These are phyloP conservation scores for Calliopum simillimum DNA, from an alignment of 2,888 invertebrate species.

Conservation along the genomic window DNA sequence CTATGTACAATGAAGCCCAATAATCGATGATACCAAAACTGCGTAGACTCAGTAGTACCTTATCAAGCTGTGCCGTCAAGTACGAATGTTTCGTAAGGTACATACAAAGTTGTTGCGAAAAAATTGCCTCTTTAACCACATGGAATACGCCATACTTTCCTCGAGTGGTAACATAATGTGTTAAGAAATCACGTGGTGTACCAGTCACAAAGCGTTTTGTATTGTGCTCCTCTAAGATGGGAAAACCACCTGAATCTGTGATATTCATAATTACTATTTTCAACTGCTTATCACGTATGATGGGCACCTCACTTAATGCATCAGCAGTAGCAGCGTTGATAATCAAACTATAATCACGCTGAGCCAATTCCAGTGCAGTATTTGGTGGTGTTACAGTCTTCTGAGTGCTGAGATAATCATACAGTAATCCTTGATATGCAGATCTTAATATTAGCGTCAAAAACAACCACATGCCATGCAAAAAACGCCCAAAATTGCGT, in stretches of 20 bases:
- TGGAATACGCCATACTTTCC: conserved; percentile 46
- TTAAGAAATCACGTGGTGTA: conserved; percentile 44
- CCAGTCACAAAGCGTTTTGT: conserved; percentile 41
- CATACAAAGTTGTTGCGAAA: conserved; percentile 46
- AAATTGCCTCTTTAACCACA: conserved; percentile 44
- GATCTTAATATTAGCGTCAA: conserved; percentile 45
- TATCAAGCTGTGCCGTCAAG: conserved; percentile 39
- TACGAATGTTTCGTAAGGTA: conserved; percentile 51
- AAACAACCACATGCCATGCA: conserved; percentile 44
- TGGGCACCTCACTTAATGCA: conserved; percentile 40
- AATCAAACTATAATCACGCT: conserved; percentile 42
- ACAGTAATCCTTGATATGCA: conserved; percentile 47
- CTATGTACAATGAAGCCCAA: conserved; percentile 42
- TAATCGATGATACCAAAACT: conserved; percentile 47
- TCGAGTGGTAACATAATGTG: conserved; percentile 38
- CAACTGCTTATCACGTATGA: conserved; percentile 36
- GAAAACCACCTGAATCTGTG: conserved; percentile 40
- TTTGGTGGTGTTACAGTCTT: conserved; percentile 43
- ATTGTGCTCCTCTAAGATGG: conserved; percentile 42
- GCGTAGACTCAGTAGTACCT: conserved; percentile 38
- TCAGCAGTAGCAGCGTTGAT: conserved; percentile 45
- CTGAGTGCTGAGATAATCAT: conserved; percentile 45
- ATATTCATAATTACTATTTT: conserved; percentile 42
- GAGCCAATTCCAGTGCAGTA: conserved; percentile 38
- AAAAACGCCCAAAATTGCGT: conserved; percentile 46